Percentiles rank a stretch among this genome's conserved stretches.
phyloP scores from a whole-genome alignment of 2,113 vertebrate genomes.

The Morone chrysops region DNA sequence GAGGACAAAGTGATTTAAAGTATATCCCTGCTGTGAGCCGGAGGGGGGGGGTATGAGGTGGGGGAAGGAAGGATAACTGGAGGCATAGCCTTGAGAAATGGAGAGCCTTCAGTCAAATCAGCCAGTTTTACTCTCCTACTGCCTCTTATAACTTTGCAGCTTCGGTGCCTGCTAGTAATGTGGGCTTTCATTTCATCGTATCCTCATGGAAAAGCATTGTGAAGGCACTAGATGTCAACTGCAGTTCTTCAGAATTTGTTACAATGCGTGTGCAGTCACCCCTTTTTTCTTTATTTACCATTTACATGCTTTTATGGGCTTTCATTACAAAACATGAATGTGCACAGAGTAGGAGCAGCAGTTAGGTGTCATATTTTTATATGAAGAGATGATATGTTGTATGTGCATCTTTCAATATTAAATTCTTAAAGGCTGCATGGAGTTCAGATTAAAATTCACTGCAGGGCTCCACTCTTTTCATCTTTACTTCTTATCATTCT shows the following conservation, averaged over 20 bases:
- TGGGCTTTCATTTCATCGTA: conserved; percentile 55
- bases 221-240: conserved; percentile 18
- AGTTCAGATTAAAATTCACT: conserved; percentile 14
- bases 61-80: conserved; percentile 62
- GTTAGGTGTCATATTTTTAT: conserved; percentile 4
- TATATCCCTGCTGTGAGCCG: conserved; percentile 71
- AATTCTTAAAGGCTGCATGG: neutral
- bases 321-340: neutral
- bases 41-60: conserved; percentile 41
- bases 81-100: conserved; percentile 75
- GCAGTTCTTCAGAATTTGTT: neutral
- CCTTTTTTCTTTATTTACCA: conserved; percentile 14
- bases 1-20: conserved; percentile 77
- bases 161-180: conserved; percentile 52
- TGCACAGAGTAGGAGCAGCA: neutral
- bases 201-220: conserved; percentile 30
- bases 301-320: neutral
- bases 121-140: conserved; percentile 49
- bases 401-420: conserved; percentile 17
- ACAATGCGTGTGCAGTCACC: neutral
- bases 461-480: conserved; percentile 5
- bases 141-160: conserved; percentile 37
- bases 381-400: neutral
- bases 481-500: conserved; percentile 6
- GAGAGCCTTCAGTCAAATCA: conserved; percentile 72